Evolutionary conservation across 92 coral and sea anemone species (phyloP), one percentile per base, ranked within the genome.

Genomic region (Montipora capitata): DNA sequence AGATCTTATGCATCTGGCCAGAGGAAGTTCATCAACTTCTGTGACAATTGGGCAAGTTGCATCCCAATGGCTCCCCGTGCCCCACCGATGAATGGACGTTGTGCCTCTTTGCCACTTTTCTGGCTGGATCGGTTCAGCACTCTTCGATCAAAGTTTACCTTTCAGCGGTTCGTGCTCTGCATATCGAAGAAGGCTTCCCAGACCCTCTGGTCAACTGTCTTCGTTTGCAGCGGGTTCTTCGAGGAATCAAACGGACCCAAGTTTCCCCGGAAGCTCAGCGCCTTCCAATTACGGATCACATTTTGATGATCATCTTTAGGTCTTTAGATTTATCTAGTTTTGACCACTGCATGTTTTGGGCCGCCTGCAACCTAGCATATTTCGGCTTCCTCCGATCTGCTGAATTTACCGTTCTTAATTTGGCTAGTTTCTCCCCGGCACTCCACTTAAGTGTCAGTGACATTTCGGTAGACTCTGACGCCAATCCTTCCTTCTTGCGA

Each of bases 311-410:
- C 45, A 72, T 74, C 57, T 42, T 20, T 14, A 1, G 73, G 9
- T 16, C 27, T 12, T 62, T 88, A 1, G 27, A 79, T 13, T 3
- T 88, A 14, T 18, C 79, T 0, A 14, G 12, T 1, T 42, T 9
- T 12, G 93, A 89, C 74, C 74, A 84, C 68, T 45, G 49, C 68
- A 79, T 91, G 88, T 91, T 80, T 65, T 91, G 94, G 94, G 86
- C 87, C 3, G 90, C 88, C 4, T 63, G 78, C 71, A 69, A 69
- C 85, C 43, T 86, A 3, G 87, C 88, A 0, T 85, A 72, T 56
- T 86, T 74, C 68, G 88, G 91, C 0, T 91, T 91, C 15, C 77
- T 91, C 7, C 68, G 81, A 9, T 68, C 87, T 5, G n/a, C 91
- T 2, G 91, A 91, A 69, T 86, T 80, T 56, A 86, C 88, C 18